Percentiles rank a stretch among this genome's conserved stretches.
Evolutionary conservation across 2,113 vertebrate species (phyloP).

Genomic region (Ictalurus furcatus): DNA sequence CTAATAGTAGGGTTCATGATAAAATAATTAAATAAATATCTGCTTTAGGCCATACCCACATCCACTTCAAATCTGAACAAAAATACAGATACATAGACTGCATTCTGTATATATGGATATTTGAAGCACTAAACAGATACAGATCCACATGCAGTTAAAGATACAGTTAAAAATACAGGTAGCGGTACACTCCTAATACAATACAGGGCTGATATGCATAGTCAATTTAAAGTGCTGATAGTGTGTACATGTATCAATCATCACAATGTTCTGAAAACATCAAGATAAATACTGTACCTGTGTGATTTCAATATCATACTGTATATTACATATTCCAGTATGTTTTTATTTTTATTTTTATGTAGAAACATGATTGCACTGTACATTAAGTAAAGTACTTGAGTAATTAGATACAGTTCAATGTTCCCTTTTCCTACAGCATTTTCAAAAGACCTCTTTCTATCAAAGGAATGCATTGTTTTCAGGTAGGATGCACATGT

Average conservation of each 20-base stretch:
- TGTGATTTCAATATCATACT: neutral
- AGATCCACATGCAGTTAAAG: too few species aligned
- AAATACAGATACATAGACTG: too few species aligned
- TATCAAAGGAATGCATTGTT: constrained; percentile 39
- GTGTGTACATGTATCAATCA: neutral
- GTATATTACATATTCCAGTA: neutral
- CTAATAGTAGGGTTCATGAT: too few species aligned
- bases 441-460: constrained; percentile 42
- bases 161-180: too few species aligned
- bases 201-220: neutral
- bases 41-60: too few species aligned
- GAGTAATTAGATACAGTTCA: constrained; percentile 37
- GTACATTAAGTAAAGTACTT: constrained; percentile 8
- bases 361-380: constrained; percentile 9
- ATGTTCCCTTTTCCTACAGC: constrained; percentile 10
- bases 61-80: too few species aligned
- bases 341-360: neutral
- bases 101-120: too few species aligned
- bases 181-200: neutral
- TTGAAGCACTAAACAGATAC: neutral
- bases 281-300: neutral
- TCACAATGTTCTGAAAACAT: neutral
- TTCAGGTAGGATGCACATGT: constrained; percentile 29
- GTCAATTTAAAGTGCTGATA: neutral
- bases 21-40: too few species aligned